Base-by-base conservation (phyloP, 1,140 invertebrate genomes). In the Saccostrea cuccullata region DNA sequence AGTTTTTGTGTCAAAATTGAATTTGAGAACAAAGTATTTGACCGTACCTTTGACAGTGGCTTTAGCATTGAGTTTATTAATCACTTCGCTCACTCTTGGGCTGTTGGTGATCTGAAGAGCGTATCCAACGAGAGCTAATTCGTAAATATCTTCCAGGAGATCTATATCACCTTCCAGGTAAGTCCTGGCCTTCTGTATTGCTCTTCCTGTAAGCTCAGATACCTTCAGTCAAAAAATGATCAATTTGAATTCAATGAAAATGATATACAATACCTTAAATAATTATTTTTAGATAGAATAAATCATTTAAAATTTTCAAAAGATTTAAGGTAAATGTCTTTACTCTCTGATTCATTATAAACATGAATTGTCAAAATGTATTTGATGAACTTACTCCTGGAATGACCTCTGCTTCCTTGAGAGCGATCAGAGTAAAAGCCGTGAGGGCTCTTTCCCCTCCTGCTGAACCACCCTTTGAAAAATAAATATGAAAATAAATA, bases 61-160 rank as follows among this genome's bases (percentile, higher is more conserved):
- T 12, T 84, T 56, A 20, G 82, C 55, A 55, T 56, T 26, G 8
- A 55, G n/a, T 55, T 55, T 55, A 40, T 84, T 55, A 9, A 84
- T 55, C 17, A 84, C 55, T 55, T 84, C 70, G 15, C 11, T 26
- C 91, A 96, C 96, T 6, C 96, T 96, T 1, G 96, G 95, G 95
- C 98, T 97, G 58, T 96, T 96, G 2, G 97, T 97, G 64, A 98
- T 92, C 92, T 97, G 96, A 0, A 99, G 94, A 0, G 93, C 93
- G 87, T 94, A 94, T 20, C 87, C 67, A 2, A 92, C 89, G 30
- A 94, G 91, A 60, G 97, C 96, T 56, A 98, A 92, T 0, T 97
- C 96, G 94, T 99, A 98, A 3, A 96, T 95, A 93, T 98, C 97
- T 64, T 88, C 86, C 4, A 84, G 26, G 9, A 90, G 23, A 1